These are phyloP conservation scores for Platalea minor DNA, from an alignment of 2,797 vertebrate species.

Conservation along the genomic window DNA sequence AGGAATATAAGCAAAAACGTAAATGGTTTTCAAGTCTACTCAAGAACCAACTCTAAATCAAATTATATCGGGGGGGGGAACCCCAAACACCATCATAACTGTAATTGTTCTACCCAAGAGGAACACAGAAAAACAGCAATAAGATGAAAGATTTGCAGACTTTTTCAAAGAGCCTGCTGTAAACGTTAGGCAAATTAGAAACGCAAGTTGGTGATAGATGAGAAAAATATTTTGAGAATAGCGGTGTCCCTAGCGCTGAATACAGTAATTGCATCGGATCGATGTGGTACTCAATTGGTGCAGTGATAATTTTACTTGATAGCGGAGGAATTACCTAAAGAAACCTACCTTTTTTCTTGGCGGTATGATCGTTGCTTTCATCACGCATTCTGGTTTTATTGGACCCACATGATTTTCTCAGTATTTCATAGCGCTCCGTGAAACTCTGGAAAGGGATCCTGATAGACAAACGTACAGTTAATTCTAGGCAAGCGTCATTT, in stretches of 20 bases:
- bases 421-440: constrained; percentile 84
- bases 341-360: constrained; percentile 2
- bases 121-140: not conserved
- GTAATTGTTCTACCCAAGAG: not conserved
- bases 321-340: not conserved
- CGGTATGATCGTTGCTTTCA: not conserved
- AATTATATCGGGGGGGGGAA: not conserved
- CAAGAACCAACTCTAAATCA: not conserved
- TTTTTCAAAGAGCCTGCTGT: not conserved
- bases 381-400: not conserved
- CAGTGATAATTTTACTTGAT: not conserved
- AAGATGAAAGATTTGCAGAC: not conserved
- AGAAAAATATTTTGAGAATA: not conserved
- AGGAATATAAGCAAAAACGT: constrained; percentile 27
- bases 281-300: fast-evolving
- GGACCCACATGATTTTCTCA: constrained; percentile 60
- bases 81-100: not conserved
- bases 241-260: not conserved
- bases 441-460: constrained; percentile 88
- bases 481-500: not conserved
- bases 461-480: not conserved
- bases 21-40: not conserved
- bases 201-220: not conserved
- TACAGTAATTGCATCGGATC: not conserved
- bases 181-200: not conserved